phyloP scores from a whole-genome alignment of 2,113 vertebrate genomes.

The Elephantulus edwardii region DNA sequence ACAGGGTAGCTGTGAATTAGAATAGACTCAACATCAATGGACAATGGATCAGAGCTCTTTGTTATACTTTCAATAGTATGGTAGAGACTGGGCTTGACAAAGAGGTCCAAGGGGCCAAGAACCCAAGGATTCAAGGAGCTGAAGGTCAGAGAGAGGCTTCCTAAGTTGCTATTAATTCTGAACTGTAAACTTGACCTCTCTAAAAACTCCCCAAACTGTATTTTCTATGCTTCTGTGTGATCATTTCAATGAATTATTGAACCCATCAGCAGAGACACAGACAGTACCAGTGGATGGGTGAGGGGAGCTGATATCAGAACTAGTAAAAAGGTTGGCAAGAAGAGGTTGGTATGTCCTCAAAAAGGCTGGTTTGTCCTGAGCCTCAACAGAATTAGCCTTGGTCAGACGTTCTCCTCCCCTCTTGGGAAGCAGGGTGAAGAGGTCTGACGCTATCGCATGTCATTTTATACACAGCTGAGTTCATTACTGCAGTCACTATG shows the following conservation, averaged over 20 bases:
- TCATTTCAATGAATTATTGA: background rate
- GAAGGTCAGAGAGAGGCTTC: background rate
- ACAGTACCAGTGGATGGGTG: too few relatives aligned
- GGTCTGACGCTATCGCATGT: background rate
- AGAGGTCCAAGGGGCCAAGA: too few relatives aligned
- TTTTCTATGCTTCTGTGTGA: background rate
- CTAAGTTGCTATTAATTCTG: background rate
- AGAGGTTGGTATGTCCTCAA: background rate
- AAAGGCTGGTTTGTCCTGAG: background rate
- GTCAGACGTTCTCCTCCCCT: too few relatives aligned
- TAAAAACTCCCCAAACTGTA: background rate
- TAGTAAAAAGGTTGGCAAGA: background rate
- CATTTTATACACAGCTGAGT: background rate
- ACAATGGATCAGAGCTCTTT: too few relatives aligned
- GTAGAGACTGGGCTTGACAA: background rate
- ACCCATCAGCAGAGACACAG: too few relatives aligned
- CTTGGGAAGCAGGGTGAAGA: background rate
- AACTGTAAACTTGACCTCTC: background rate
- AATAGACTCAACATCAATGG: too few relatives aligned
- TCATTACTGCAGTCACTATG: background rate
- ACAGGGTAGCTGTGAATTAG: too few relatives aligned
- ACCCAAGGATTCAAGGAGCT: too few relatives aligned
- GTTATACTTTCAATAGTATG: background rate
- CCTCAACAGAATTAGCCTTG: background rate
- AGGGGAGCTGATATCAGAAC: background rate